Percentiles rank a stretch among this genome's conserved stretches.
phyloP scores from a whole-genome alignment of 2,888 invertebrate species.

The Microctonus hyperodae region DNA sequence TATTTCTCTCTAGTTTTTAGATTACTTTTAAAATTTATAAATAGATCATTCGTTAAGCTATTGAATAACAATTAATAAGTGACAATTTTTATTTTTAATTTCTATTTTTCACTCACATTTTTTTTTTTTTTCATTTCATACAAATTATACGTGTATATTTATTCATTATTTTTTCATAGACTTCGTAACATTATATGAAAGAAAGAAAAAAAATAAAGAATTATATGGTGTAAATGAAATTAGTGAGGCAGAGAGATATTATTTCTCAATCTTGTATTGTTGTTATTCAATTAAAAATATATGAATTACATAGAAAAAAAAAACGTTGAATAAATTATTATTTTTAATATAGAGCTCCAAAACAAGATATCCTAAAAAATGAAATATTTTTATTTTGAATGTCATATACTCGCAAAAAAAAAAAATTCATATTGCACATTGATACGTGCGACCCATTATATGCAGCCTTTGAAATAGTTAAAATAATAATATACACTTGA shows the following conservation, averaged over 20 bases:
- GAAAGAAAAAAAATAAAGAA: not conserved
- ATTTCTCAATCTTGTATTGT: constrained; percentile 41
- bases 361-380: not conserved
- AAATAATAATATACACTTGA: not conserved
- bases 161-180: no score
- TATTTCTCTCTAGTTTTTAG: no score
- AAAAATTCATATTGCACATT: not conserved
- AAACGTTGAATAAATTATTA: constrained; percentile 30
- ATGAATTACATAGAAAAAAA: constrained; percentile 40
- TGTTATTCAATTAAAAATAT: constrained; percentile 42
- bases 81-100: no score
- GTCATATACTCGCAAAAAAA: not conserved
- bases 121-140: no score
- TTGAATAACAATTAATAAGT: no score
- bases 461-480: not conserved
- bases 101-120: no score
- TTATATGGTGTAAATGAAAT: constrained; percentile 26
- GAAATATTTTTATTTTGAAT: not conserved
- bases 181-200: not conserved
- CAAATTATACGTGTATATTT: no score
- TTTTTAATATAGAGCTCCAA: no score
- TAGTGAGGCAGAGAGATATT: constrained; percentile 32
- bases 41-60: no score
- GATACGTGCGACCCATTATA: not conserved
- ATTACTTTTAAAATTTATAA: no score